Evolutionary conservation across 2,797 vertebrate genomes (phyloP).

Genomic region (Aldrovandia affinis): DNA sequence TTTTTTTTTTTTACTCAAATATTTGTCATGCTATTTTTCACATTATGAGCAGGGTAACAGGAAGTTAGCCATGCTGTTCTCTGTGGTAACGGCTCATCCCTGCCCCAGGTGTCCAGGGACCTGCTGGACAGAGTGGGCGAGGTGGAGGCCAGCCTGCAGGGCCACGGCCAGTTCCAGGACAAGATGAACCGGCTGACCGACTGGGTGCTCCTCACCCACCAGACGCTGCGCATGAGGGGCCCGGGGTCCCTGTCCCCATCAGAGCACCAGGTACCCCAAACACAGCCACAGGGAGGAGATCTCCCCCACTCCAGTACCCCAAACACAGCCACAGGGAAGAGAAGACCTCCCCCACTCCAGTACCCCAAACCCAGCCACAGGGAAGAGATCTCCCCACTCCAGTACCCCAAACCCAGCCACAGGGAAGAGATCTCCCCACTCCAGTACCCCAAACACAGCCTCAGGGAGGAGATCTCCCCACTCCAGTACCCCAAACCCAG

Average conservation of each 20-base stretch:
- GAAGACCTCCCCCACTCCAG: too few species aligned
- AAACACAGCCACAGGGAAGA: neutral
- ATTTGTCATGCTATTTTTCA: too few species aligned
- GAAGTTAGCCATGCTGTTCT: neutral
- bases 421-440: too few species aligned
- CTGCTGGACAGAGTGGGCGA: constrained; percentile 79
- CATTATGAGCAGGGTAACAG: too few species aligned
- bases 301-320: neutral
- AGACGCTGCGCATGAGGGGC: constrained; percentile 63
- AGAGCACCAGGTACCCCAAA: constrained; percentile 68
- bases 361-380: too few species aligned
- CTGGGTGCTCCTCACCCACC: constrained; percentile 73
- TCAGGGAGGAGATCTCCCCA: too few species aligned
- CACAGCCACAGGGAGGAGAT: too few species aligned
- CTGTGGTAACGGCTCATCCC: neutral
- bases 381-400: too few species aligned
- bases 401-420: neutral
- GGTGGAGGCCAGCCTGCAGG: constrained; percentile 73
- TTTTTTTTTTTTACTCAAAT: too few species aligned
- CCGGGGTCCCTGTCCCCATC: constrained; percentile 48
- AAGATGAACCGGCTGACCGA: constrained; percentile 70
- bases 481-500: too few species aligned
- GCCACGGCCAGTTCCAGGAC: constrained; percentile 74
- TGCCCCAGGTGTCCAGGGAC: constrained; percentile 77
- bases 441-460: too few species aligned